A percentile compares a stretch with the other conserved stretches of the same genome.
These are phyloP conservation scores for Plebejus argus DNA, from an alignment of 2,888 invertebrate species.

Conservation along the genomic window DNA sequence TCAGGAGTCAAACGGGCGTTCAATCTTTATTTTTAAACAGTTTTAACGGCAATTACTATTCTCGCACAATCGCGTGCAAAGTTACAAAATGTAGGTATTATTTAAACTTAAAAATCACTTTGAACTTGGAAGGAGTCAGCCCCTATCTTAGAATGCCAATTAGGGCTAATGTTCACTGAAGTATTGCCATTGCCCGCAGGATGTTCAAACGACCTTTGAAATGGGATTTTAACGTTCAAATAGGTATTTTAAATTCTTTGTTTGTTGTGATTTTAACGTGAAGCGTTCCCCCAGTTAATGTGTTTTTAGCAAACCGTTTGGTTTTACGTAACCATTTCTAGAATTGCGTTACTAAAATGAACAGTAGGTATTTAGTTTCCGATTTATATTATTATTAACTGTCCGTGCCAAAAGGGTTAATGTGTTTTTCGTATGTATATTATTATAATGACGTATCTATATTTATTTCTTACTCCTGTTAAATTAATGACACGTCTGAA, in stretches of 20 bases:
- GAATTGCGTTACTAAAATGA: not conserved
- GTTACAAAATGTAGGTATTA: not conserved
- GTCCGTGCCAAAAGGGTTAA: not conserved
- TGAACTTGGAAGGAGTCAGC: conserved; percentile 22
- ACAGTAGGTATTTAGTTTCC: not conserved
- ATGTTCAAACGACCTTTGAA: conserved; percentile 47
- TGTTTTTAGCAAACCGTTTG: conserved; percentile 22
- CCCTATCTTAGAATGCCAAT: conserved; percentile 34
- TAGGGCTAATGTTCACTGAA: conserved; percentile 37
- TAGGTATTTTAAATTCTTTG: conserved; percentile 49
- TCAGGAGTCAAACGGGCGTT: too few relatives aligned
- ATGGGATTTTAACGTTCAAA: conserved; percentile 48
- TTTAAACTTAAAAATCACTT: conserved; percentile 31
- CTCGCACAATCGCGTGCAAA: not conserved
- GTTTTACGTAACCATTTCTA: not conserved
- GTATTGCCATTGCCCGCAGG: conserved; percentile 45
- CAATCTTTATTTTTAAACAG: too few relatives aligned
- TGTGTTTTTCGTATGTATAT: not conserved
- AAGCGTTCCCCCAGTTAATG: conserved; percentile 10
- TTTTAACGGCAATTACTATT: not conserved
- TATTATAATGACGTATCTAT: not conserved
- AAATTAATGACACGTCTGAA: not conserved
- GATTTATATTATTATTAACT: not conserved
- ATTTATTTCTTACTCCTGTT: too few relatives aligned
- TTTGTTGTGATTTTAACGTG: conserved; percentile 47